A percentile compares a stretch with the other conserved stretches of the same genome.
Evolutionary conservation across 2,797 vertebrate species (phyloP).

Genomic region (Syngnathus acus): DNA sequence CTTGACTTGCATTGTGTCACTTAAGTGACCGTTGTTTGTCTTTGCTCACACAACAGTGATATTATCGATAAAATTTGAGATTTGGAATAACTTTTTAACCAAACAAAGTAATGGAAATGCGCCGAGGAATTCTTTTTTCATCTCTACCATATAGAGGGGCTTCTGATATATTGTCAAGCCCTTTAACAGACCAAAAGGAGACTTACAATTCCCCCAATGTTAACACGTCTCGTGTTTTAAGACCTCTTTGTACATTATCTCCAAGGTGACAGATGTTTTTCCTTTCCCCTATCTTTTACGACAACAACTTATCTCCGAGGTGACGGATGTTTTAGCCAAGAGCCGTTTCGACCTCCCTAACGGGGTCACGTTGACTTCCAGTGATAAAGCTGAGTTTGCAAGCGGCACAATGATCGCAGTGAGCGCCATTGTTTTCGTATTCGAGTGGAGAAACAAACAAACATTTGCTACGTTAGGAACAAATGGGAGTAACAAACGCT

Average conservation of each 20-base stretch:
- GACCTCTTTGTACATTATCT: conserved; percentile 3
- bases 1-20: background rate
- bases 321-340: background rate
- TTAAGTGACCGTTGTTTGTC: background rate
- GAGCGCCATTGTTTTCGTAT: background rate
- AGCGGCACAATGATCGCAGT: background rate
- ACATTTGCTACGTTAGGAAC: background rate
- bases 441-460: background rate
- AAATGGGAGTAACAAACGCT: conserved; percentile 6
- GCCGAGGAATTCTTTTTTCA: too few species aligned
- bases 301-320: background rate
- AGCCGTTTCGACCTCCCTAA: background rate
- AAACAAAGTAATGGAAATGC: too few species aligned
- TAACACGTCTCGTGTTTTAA: background rate
- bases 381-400: background rate
- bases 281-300: background rate
- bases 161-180: too few species aligned
- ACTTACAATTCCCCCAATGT: background rate
- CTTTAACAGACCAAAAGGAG: background rate
- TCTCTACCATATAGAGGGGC: too few species aligned
- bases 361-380: background rate
- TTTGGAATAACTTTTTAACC: too few species aligned
- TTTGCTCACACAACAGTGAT: background rate
- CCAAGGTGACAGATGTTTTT: background rate
- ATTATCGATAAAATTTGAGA: background rate